A percentile compares a stretch with the other conserved stretches of the same genome.
phyloP scores from a whole-genome alignment of 2,113 vertebrate genomes.

The Odontesthes bonariensis region DNA sequence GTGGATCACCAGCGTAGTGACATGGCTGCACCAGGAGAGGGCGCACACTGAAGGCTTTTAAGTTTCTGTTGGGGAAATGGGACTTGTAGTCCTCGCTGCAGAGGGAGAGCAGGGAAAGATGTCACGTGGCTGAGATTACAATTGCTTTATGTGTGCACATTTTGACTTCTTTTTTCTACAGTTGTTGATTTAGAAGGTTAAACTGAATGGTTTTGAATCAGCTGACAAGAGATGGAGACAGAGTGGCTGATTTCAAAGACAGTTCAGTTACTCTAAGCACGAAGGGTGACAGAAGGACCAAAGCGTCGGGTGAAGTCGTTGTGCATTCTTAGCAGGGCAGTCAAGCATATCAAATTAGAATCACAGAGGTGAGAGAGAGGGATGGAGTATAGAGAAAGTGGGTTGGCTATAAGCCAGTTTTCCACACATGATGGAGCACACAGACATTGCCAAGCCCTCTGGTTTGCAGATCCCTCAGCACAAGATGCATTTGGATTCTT shows the following conservation, averaged over 20 bases:
- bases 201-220: neutral
- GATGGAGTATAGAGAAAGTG: slow-evolving; percentile 44
- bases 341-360: slow-evolving; percentile 67
- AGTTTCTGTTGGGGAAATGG: slow-evolving; percentile 88
- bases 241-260: slow-evolving; percentile 15
- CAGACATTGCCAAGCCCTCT: slow-evolving; percentile 48
- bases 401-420: slow-evolving; percentile 59
- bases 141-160: neutral
- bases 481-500: slow-evolving; percentile 43
- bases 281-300: slow-evolving; percentile 40
- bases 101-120: slow-evolving; percentile 11
- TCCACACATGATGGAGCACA: slow-evolving; percentile 62
- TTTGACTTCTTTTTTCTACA: neutral
- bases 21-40: slow-evolving; percentile 93
- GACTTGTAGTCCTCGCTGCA: slow-evolving; percentile 90
- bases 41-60: slow-evolving; percentile 88
- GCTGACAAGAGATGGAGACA: slow-evolving; percentile 25
- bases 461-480: slow-evolving; percentile 39
- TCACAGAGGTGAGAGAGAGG: slow-evolving; percentile 55
- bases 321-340: slow-evolving; percentile 51
- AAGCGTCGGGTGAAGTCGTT: slow-evolving; percentile 26
- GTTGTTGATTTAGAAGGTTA: neutral
- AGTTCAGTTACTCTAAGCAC: slow-evolving; percentile 26
- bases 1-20: slow-evolving; percentile 90
- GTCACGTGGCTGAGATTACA: neutral